phyloP scores from a whole-genome alignment of 2,113 vertebrate genomes.

The Chaenogobius annularis region DNA sequence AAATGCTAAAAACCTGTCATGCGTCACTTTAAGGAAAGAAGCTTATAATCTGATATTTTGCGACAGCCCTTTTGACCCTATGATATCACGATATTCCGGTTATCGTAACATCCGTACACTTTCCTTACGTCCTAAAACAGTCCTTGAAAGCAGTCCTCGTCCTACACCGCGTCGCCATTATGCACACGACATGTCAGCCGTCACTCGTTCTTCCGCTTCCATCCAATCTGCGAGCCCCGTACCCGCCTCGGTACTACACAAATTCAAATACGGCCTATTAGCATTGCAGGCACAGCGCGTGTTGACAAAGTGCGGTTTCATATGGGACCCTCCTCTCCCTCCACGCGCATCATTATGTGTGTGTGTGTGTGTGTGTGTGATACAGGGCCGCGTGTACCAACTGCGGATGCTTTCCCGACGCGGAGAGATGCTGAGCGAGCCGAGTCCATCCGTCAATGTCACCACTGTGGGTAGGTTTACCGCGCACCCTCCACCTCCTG shows the following conservation, averaged over 20 bases:
- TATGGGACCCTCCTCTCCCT: constrained; percentile 57
- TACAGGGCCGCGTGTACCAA: constrained; percentile 88
- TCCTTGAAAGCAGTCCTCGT: not conserved
- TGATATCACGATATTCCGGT: no score
- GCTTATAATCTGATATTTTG: no score
- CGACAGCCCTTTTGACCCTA: no score
- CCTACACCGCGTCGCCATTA: constrained; percentile 27
- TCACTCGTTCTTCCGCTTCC: constrained; percentile 45
- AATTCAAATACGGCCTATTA: constrained; percentile 74
- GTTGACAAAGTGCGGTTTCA: constrained; percentile 76
- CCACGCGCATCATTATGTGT: constrained; percentile 20
- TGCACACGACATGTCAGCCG: constrained; percentile 40
- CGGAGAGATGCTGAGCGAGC: constrained; percentile 87
- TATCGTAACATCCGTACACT: not conserved
- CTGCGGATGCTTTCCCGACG: constrained; percentile 89
- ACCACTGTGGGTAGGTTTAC: constrained; percentile 86
- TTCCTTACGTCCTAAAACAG: not conserved
- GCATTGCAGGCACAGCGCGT: constrained; percentile 67
- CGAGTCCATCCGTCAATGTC: constrained; percentile 90
- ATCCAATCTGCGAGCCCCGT: constrained; percentile 38
- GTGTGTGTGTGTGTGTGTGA: constrained; percentile 32
- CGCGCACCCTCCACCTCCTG: constrained; percentile 13
- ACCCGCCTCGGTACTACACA: constrained; percentile 28
- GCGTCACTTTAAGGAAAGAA: no score
- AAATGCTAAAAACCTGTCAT: no score